Conservation (phyloP, 1,140 invertebrate species). For the Bombyx mori region DNA sequence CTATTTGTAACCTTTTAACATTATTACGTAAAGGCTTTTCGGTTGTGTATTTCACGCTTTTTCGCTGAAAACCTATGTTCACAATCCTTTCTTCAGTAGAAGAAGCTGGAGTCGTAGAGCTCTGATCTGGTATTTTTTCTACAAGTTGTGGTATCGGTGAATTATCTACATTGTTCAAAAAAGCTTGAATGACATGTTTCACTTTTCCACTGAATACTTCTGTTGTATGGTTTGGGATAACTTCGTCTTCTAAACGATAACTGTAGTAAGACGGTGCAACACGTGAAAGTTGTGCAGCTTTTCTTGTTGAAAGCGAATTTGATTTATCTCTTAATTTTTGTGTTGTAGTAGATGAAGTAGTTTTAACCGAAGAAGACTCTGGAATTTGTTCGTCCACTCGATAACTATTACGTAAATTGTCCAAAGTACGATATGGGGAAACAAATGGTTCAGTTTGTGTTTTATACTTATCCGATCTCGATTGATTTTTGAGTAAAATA, state of each 20-base stretch:
- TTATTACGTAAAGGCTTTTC: constrained; percentile 39
- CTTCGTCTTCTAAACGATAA: constrained; percentile 46
- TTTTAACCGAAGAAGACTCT: constrained; percentile 27
- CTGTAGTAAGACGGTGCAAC: constrained; percentile 47
- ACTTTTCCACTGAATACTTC: constrained; percentile 53
- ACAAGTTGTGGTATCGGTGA: constrained; percentile 24
- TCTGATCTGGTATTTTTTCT: constrained; percentile 17
- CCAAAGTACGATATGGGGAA: constrained; percentile 52
- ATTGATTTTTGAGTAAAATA: constrained; percentile 10
- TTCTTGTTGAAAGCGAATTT: constrained; percentile 2
- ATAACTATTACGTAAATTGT: constrained; percentile 43
- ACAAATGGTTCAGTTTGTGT: constrained; percentile 33
- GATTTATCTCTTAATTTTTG: constrained; percentile 15
- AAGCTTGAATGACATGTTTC: constrained; percentile 52
- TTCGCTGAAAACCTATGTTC: constrained; percentile 55
- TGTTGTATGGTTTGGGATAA: constrained; percentile 47
- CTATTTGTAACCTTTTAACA: constrained; percentile 42
- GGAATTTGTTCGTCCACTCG: constrained; percentile 18
- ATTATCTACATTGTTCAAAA: constrained; percentile 41
- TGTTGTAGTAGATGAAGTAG: constrained; percentile 28
- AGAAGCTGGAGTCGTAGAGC: constrained; percentile 22
- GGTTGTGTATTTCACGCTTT: constrained; percentile 33
- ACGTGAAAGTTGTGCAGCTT: constrained; percentile 20
- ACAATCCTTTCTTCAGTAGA: constrained; percentile 33
- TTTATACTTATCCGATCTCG: constrained; percentile 12